Conservation (phyloP, 2,888 invertebrate species). For the Fragum whitleyi region DNA sequence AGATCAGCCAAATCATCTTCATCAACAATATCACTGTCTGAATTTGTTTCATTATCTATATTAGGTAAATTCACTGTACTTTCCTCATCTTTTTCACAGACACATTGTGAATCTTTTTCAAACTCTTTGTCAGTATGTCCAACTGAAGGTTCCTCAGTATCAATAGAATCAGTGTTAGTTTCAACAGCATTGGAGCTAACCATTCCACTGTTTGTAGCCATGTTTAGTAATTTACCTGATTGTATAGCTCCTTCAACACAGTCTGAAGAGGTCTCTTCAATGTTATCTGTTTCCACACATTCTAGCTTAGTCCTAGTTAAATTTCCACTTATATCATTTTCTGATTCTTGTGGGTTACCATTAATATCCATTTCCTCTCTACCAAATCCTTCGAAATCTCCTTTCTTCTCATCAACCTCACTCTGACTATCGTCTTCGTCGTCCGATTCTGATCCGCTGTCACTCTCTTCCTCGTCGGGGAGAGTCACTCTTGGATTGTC, state of each 20-base stretch:
- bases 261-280: not conserved
- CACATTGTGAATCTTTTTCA: not conserved
- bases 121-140: slow-evolving; percentile 27
- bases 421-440: slow-evolving; percentile 29
- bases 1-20: slow-evolving; percentile 60
- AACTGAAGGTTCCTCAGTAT: slow-evolving; percentile 9
- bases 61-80: not conserved
- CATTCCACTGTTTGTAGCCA: not conserved
- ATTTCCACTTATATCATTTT: not conserved
- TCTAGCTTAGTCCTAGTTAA: not conserved
- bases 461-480: slow-evolving; percentile 61
- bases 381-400: slow-evolving; percentile 80
- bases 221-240: not conserved
- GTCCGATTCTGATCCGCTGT: slow-evolving; percentile 64
- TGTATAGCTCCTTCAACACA: not conserved
- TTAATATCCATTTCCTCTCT: slow-evolving; percentile 10
- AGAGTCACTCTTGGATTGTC: slow-evolving; percentile 53
- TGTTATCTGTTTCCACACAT: not conserved
- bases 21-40: slow-evolving; percentile 36
- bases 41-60: not conserved
- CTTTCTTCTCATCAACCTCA: slow-evolving; percentile 5
- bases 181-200: not conserved
- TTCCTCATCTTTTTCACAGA: not conserved
- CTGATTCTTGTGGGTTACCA: not conserved
- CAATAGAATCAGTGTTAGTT: not conserved